Conservation (phyloP, 2,113 vertebrate genomes). For the Cygnus buccinator region DNA sequence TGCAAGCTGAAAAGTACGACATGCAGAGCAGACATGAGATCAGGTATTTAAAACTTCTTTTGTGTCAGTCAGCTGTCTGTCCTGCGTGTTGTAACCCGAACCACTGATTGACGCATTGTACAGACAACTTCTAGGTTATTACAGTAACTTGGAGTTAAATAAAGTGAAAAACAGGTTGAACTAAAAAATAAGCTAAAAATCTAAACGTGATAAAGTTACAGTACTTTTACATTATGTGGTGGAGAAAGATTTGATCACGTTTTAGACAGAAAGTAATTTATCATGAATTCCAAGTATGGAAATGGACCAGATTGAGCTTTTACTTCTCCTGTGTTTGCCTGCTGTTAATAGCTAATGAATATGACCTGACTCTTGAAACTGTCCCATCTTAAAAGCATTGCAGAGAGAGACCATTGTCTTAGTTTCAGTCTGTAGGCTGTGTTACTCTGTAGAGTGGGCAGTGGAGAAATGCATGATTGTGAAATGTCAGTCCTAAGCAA, state of each 20-base stretch:
- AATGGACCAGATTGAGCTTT: not conserved
- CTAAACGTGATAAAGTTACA: not conserved
- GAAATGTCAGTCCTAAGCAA: not conserved
- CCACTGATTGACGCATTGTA: not conserved
- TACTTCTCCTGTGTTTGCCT: not conserved
- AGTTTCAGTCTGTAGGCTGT: not conserved
- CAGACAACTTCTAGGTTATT: not conserved
- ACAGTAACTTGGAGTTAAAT: not conserved
- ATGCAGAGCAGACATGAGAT: constrained; percentile 88
- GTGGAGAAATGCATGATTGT: not conserved
- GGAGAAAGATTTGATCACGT: not conserved
- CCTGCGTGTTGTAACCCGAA: not conserved
- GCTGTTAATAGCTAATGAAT: not conserved
- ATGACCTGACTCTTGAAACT: not conserved
- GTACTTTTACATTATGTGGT: fast-evolving
- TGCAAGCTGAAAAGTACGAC: constrained; percentile 93
- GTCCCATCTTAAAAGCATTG: fast-evolving
- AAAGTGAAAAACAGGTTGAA: not conserved
- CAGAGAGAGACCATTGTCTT: not conserved
- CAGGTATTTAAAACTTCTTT: constrained; percentile 78
- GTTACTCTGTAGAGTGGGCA: not conserved
- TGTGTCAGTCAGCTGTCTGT: not conserved
- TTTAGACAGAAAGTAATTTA: not conserved
- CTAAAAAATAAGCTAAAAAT: not conserved
- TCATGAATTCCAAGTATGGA: not conserved